Percentiles rank a stretch among this genome's conserved stretches.
These are phyloP conservation scores for Candidula unifasciata DNA, from an alignment of 2,888 invertebrate genomes.

Conservation along the genomic window DNA sequence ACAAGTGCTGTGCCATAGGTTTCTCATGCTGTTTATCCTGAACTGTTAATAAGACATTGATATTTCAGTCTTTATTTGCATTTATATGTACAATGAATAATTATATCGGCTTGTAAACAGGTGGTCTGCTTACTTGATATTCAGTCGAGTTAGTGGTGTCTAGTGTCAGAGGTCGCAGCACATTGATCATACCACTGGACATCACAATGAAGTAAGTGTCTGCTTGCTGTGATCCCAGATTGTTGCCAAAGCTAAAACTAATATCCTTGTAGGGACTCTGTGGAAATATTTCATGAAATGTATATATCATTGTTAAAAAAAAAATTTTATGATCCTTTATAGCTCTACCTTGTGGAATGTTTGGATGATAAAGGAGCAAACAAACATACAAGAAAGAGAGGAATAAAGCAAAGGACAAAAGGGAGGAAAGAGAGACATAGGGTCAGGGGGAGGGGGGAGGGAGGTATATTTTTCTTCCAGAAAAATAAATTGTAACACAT, in stretches of 20 bases:
- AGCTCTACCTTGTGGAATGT: too few relatives aligned
- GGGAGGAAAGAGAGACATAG: too few relatives aligned
- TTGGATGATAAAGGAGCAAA: neutral
- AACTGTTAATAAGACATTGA: too few relatives aligned
- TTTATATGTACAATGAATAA: neutral
- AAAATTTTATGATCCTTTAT: neutral
- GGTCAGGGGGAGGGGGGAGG: too few relatives aligned
- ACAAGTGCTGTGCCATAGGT: too few relatives aligned
- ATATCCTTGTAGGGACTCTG: constrained; percentile 52
- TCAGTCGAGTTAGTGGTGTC: neutral
- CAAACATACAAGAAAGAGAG: neutral
- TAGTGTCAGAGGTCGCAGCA: constrained; percentile 37
- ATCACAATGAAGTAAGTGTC: constrained; percentile 40
- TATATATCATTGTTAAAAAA: neutral
- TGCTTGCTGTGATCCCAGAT: neutral
- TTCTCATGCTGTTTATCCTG: too few relatives aligned
- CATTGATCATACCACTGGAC: constrained; percentile 37
- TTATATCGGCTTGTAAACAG: neutral
- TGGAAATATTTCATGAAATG: neutral
- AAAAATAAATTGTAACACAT: too few relatives aligned
- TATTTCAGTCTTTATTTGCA: too few relatives aligned
- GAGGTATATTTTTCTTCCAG: too few relatives aligned
- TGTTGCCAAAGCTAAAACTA: constrained; percentile 21
- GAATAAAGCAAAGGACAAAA: too few relatives aligned
- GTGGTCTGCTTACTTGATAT: constrained; percentile 38